Evolutionary conservation across 2,113 vertebrate genomes (phyloP).

Genomic region (Leptocoma aspasia): DNA sequence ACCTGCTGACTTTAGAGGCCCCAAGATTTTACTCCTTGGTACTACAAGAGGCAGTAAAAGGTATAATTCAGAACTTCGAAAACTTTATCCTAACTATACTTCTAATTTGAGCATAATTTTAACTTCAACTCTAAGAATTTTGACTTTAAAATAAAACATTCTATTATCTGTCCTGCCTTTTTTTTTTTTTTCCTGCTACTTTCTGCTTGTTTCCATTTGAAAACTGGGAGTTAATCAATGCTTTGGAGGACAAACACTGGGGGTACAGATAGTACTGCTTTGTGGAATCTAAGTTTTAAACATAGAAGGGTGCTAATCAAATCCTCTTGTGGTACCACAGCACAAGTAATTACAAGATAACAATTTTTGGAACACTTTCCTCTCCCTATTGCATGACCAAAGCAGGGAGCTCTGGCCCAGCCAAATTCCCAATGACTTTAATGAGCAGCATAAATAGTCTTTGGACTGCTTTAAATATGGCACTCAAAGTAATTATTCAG

Average conservation of each 20-base stretch:
- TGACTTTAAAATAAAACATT: neutral
- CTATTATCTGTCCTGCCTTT: neutral
- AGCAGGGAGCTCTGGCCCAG: neutral
- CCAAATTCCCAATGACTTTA: slow-evolving; percentile 27
- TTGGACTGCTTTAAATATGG: neutral
- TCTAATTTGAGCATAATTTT: neutral
- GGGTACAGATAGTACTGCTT: neutral
- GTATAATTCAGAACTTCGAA: neutral
- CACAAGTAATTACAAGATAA: neutral
- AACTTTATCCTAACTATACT: neutral
- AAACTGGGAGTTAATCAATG: neutral
- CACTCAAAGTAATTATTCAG: slow-evolving; percentile 1
- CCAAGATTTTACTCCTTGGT: neutral
- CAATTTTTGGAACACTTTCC: neutral
- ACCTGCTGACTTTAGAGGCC: neutral
- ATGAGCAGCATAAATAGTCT: neutral
- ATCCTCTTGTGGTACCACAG: neutral
- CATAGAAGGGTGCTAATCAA: neutral
- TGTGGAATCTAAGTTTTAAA: neutral
- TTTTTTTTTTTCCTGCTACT: neutral
- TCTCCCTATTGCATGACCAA: neutral
- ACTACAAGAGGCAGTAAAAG: neutral
- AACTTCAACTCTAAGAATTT: neutral
- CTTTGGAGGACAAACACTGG: neutral
- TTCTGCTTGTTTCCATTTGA: neutral